Base-by-base conservation (phyloP, 2,888 invertebrate species). In the Orchesellides sinensis region DNA sequence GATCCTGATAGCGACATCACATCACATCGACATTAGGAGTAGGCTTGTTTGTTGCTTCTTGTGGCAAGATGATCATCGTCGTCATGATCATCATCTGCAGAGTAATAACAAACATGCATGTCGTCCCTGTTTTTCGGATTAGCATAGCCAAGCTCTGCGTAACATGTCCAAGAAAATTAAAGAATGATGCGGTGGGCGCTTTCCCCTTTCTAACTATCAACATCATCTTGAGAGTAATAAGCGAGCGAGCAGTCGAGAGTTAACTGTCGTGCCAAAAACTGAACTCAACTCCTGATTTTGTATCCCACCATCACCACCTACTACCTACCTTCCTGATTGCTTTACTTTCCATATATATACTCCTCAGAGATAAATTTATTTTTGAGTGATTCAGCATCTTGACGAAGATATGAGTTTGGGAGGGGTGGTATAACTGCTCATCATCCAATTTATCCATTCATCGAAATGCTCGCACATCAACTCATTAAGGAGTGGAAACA, bases 391-490 rank as follows among this genome's bases (percentile, higher is more conserved):
- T 82, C 82, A 75, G 75, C 75, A 65, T 75, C 82, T 72, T 83
- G 70, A 72, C 73, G 61, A 74, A 74, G 56, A 65, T 54, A 83
- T 83, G 82, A 77, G 72, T 72, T 70, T 65, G 82, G 82, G 82
- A 70, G 82, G 82, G 72, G 75, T 74, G 29, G 54, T 35, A 19
- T 70, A 83, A 77, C 75, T 82, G 70, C 77, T 83, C 77, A 83
- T 83, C 82, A 83, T 77, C 82, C 82, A 83, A 83, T 83, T 83
- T 83, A 72, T 56, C 63, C 82, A 72, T 77, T 83, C 82, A 82
- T 83, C 69, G 69, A 82, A 82, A 77, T 82, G 65, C 56, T 52
- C 77, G 52, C 70, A 54, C 23, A 56, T 75, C 74, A 69, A 49
- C 40, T 75, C 75, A 75, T 82, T 74, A 82, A 75, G 69, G 74